phyloP scores from a whole-genome alignment of 2,797 vertebrate species.

The Pantherophis alleghaniensis region DNA sequence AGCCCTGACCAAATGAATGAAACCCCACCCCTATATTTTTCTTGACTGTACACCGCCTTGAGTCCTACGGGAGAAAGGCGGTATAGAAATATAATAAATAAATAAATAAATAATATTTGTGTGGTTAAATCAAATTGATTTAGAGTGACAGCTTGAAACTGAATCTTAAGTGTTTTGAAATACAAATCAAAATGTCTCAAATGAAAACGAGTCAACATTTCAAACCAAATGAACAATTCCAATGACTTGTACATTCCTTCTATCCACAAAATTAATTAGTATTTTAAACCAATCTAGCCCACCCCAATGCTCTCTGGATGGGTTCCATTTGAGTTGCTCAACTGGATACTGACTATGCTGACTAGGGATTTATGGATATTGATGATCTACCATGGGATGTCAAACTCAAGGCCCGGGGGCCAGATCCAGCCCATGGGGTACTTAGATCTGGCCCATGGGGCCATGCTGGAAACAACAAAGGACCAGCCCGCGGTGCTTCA shows the following conservation, averaged over 20 bases:
- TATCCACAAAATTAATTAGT: not conserved
- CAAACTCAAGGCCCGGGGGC: too few species aligned
- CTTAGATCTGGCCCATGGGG: too few species aligned
- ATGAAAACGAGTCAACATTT: not conserved
- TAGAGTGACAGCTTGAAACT: not conserved
- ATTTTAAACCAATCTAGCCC: not conserved
- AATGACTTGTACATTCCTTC: not conserved
- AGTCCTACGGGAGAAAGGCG: too few species aligned
- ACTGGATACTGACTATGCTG: not conserved
- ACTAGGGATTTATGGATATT: not conserved
- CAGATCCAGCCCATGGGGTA: too few species aligned
- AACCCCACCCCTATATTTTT: not conserved
- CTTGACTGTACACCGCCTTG: too few species aligned
- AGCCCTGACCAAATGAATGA: not conserved
- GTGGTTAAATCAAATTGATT: not conserved
- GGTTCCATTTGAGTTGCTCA: not conserved
- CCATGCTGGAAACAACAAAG: too few species aligned
- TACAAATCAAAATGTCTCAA: not conserved
- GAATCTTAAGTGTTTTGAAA: not conserved
- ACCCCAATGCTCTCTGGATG: not conserved
- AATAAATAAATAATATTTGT: not conserved
- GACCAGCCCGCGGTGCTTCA: too few species aligned
- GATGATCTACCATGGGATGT: not conserved
- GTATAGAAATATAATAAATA: too few species aligned
- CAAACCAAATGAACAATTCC: not conserved